Evolutionary conservation across 2,797 vertebrate species (phyloP), one percentile per base, ranked within the genome.

Genomic region (Sebastes vulpes): DNA sequence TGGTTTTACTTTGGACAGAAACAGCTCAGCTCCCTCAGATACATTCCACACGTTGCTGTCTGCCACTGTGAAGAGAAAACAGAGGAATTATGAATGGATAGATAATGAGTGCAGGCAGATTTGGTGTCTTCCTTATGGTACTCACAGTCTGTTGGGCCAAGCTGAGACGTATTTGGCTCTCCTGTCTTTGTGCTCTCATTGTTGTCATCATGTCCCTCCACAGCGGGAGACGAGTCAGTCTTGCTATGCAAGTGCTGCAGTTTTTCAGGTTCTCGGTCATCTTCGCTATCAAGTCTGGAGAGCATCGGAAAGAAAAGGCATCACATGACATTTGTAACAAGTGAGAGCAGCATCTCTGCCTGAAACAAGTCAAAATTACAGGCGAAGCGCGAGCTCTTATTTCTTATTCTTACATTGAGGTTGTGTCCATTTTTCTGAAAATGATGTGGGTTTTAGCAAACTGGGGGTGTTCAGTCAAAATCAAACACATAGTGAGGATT

Each of bases 1-100:
- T 95, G 93, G 94, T 91, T 93, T 92, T 25, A 83, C 73, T 85
- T 94, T 93, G 83, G 92, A 85, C 73, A 88, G 80, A 87, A 92
- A 79, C 74, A 84, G 84, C 90, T 93, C 87, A 18, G 83, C 78
- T 82, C 79, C 68, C 79, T 93, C 90, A 1, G 90, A 88, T 74
- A 74, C 84, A 81, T 90, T 87, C 92, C 93, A 88, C 85, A 76
- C 79, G 66, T 89, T 63, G 65, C 83, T 71, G 68, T 92, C 91
- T 90, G 88, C 88, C 78, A 82, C 95, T 96, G 94, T 26, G 66
- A 79, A 84, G 65, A 72, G 71, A 77, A 86, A 85, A 75, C 72
- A 78, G 48, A 69, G 31, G 64, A 59, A 50, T 82, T 72, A 59
- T 83, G 73, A 85, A 82, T 82, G 76, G 82, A 74, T 16, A 29